phyloP scores from a whole-genome alignment of 2,113 vertebrate species.

The Lanius ludovicianus region DNA sequence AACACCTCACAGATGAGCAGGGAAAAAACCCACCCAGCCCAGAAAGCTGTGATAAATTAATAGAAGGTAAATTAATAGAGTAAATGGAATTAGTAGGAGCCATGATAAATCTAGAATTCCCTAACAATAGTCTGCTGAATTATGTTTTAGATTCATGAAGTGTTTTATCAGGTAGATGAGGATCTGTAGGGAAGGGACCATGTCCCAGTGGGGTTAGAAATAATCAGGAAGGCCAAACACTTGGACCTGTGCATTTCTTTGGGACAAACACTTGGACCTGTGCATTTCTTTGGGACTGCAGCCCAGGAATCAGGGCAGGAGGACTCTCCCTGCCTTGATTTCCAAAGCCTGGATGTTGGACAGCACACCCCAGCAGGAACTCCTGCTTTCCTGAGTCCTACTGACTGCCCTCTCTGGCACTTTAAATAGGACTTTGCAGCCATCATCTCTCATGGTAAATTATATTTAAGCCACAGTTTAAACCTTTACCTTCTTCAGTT shows the following conservation, averaged over 20 bases:
- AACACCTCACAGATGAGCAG: background rate
- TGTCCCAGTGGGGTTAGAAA: background rate
- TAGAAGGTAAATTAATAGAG: background rate
- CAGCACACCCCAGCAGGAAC: background rate
- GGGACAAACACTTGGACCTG: background rate
- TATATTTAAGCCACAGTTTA: background rate
- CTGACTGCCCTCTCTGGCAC: background rate
- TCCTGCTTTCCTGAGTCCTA: background rate
- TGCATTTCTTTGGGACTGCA: background rate
- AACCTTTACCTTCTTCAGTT: background rate
- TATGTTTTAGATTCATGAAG: background rate
- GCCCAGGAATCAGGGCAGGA: rapidly evolving
- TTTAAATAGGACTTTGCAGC: background rate
- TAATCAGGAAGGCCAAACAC: background rate
- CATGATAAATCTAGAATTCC: constrained; percentile 22
- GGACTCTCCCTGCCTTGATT: rapidly evolving
- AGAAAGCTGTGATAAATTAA: constrained; percentile 39
- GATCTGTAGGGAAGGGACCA: background rate
- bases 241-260: background rate
- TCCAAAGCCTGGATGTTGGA: background rate
- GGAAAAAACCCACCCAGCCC: background rate
- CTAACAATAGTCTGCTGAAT: background rate
- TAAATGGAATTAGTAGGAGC: constrained; percentile 39
- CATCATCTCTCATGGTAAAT: background rate
- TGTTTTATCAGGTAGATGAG: background rate